Percentiles rank a stretch among this genome's conserved stretches.
Conservation (phyloP, 35 echinoderm and acorn worm genomes). For the Strongylocentrotus purpuratus region DNA sequence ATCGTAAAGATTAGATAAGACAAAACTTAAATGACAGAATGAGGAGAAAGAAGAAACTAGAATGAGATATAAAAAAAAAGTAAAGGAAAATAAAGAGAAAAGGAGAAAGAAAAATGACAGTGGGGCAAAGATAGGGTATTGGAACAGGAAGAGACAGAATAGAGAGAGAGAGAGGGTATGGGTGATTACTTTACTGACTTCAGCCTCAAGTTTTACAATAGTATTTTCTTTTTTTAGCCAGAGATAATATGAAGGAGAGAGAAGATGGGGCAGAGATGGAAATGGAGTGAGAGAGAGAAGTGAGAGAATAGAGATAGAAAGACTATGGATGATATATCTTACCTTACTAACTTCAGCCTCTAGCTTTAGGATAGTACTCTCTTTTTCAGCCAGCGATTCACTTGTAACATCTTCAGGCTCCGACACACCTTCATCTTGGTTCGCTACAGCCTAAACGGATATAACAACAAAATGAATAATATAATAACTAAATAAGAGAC, state of each 20-base stretch:
- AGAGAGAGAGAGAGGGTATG: background rate
- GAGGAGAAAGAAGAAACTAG: no score
- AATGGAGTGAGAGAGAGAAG: background rate
- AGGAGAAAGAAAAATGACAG: no score
- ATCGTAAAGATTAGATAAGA: no score
- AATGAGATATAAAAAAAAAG: no score
- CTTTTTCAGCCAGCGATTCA: conserved; percentile 77
- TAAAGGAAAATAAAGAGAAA: no score
- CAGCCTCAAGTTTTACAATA: conserved; percentile 88
- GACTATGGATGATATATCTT: background rate
- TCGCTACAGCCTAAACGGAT: conserved; percentile 53
- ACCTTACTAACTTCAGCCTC: conserved; percentile 96
- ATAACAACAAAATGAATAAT: no score
- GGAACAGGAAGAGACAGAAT: background rate
- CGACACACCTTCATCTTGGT: conserved; percentile 86
- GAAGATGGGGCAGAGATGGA: background rate
- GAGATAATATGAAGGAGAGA: conserved; percentile 5
- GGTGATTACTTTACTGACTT: conserved; percentile 81
- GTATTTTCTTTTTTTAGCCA: conserved; percentile 79
- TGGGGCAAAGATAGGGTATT: background rate
- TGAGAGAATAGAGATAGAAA: background rate
- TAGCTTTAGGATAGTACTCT: conserved; percentile 78
- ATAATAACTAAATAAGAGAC: no score
- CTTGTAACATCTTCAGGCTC: conserved; percentile 67
- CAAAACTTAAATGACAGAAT: no score